phyloP scores from a whole-genome alignment of 2,888 invertebrate species.

The Amphipoea lucens region DNA sequence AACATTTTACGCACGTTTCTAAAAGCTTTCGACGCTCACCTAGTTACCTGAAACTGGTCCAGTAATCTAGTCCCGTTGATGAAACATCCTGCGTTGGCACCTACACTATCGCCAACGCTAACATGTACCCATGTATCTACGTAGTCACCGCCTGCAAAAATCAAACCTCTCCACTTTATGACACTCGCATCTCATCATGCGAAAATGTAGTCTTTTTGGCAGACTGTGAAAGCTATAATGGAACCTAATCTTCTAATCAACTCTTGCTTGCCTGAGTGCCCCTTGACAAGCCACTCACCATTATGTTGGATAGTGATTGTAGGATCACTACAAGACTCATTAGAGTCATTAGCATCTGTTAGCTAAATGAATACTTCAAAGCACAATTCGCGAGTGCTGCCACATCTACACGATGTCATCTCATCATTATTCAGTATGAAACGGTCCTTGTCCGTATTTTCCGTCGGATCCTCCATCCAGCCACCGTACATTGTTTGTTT shows the following conservation, averaged over 20 bases:
- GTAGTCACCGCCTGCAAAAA: conserved; percentile 16
- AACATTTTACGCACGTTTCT: background rate
- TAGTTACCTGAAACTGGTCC: conserved; percentile 19
- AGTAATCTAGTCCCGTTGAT: conserved; percentile 18
- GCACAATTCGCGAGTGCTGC: conserved; percentile 62
- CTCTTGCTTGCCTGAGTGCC: conserved; percentile 37
- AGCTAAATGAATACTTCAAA: conserved; percentile 70
- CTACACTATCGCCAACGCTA: background rate
- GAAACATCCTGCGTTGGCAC: conserved; percentile 16
- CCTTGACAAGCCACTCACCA: conserved; percentile 51
- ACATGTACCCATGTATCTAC: background rate
- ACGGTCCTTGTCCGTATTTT: conserved; percentile 70
- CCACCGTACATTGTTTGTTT: conserved; percentile 68
- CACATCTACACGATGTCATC: conserved; percentile 66
- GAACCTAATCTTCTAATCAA: conserved; percentile 57
- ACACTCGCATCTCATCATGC: conserved; percentile 6
- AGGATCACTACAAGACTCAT: conserved; percentile 56
- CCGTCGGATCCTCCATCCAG: conserved; percentile 60
- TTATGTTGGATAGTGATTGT: conserved; percentile 50
- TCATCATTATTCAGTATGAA: conserved; percentile 73
- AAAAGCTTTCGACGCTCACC: conserved; percentile 37
- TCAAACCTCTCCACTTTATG: background rate
- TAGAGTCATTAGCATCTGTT: conserved; percentile 64
- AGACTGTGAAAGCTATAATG: conserved; percentile 26
- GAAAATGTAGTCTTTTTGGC: conserved; percentile 38